Percentiles rank a stretch among this genome's conserved stretches.
Conservation (phyloP, 2,797 vertebrate genomes). For the Peromyscus aztecus region DNA sequence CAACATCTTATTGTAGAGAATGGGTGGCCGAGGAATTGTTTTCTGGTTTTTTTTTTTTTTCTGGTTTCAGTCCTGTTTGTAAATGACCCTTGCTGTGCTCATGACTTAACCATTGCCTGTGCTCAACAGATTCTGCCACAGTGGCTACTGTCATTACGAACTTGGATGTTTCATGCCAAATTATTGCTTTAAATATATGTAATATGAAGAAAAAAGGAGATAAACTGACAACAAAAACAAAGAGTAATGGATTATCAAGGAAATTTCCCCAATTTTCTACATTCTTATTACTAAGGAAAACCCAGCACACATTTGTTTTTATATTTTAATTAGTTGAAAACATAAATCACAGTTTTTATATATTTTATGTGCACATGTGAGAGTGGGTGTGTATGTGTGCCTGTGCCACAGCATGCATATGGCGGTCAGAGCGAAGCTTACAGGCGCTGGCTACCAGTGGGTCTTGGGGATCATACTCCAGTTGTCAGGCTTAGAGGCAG, state of each 20-base stretch:
- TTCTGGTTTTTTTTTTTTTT: neutral
- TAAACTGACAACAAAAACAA: neutral
- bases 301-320: neutral
- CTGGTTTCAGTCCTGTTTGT: neutral
- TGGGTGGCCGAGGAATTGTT: neutral
- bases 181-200: neutral
- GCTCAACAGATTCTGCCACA: neutral
- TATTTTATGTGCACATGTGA: neutral
- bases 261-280: neutral
- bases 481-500: neutral
- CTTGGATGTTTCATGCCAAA: neutral
- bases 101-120: neutral
- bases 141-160: neutral
- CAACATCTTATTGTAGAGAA: neutral
- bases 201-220: neutral
- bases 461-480: neutral
- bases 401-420: neutral
- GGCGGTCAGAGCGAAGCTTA: neutral
- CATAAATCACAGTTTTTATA: neutral
- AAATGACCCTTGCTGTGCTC: neutral
- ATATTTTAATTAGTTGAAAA: neutral
- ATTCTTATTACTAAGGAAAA: slow-evolving; percentile 14
- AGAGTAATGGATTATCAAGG: neutral
- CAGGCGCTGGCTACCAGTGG: too few relatives aligned
- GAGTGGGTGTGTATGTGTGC: too few relatives aligned